These are phyloP conservation scores for Cynocephalus volans DNA, from an alignment of 2,113 vertebrate genomes.

Conservation along the genomic window DNA sequence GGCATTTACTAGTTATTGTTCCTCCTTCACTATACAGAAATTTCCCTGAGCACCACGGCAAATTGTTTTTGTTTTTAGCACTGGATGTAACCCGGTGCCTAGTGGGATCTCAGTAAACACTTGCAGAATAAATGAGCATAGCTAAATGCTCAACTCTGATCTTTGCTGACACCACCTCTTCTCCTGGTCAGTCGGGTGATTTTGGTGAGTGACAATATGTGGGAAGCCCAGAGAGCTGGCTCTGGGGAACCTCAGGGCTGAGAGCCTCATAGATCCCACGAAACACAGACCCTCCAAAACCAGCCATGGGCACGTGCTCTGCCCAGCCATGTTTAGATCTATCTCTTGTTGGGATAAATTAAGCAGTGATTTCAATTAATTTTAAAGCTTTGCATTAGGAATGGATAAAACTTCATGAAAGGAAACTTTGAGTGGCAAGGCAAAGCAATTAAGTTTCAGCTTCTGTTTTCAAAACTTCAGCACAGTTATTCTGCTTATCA, in stretches of 20 bases:
- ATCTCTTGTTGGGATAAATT: accelerated
- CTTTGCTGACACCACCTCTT: accelerated
- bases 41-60: background rate
- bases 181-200: accelerated
- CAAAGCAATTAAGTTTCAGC: background rate
- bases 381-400: background rate
- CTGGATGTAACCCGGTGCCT: background rate
- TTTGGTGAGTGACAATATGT: accelerated
- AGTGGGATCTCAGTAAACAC: background rate
- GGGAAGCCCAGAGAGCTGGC: accelerated
- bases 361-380: background rate
- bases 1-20: accelerated
- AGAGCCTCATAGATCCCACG: background rate
- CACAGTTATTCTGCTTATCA: background rate
- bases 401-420: background rate
- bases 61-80: accelerated
- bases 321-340: accelerated
- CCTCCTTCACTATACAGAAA: accelerated
- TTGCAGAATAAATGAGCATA: accelerated
- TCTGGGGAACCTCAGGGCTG: accelerated
- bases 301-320: accelerated
- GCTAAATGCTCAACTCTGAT: background rate
- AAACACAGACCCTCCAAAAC: background rate
- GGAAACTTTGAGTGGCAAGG: background rate
- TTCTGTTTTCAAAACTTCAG: background rate